These are phyloP conservation scores for Lypha dubia DNA, from an alignment of 2,888 invertebrate species.

Conservation along the genomic window DNA sequence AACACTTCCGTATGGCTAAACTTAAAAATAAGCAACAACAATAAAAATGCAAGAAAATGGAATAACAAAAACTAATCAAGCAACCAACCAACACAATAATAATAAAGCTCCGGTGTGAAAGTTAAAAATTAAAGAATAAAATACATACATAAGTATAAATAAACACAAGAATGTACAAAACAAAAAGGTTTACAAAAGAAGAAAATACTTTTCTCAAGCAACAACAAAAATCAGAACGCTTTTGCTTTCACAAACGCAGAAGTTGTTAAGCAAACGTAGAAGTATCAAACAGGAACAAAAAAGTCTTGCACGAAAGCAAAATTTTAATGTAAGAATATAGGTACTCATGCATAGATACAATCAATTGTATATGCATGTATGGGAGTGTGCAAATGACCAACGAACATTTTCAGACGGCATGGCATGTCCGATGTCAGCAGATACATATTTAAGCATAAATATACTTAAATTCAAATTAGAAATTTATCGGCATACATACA, in stretches of 20 bases:
- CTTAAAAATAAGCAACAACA: slow-evolving; percentile 16
- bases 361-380: too few relatives aligned
- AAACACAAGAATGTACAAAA: slow-evolving; percentile 50
- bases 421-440: slow-evolving; percentile 8
- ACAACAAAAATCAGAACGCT: slow-evolving; percentile 73
- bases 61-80: slow-evolving; percentile 26
- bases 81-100: slow-evolving; percentile 35
- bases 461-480: too few relatives aligned
- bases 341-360: background rate
- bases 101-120: slow-evolving; percentile 72
- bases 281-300: slow-evolving; percentile 68
- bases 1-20: slow-evolving; percentile 68
- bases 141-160: slow-evolving; percentile 50
- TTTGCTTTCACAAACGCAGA: slow-evolving; percentile 75
- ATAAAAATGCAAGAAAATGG: slow-evolving; percentile 8
- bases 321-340: slow-evolving; percentile 27
- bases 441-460: background rate
- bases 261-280: slow-evolving; percentile 74
- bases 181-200: slow-evolving; percentile 53
- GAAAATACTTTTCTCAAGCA: slow-evolving; percentile 34
- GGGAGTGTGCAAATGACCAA: too few relatives aligned
- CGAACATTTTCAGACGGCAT: too few relatives aligned
- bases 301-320: slow-evolving; percentile 69
- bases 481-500: too few relatives aligned
- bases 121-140: slow-evolving; percentile 69